These are phyloP conservation scores for Acrossocheilus wenchowensis DNA, from an alignment of 2,797 vertebrate genomes.

Conservation along the genomic window DNA sequence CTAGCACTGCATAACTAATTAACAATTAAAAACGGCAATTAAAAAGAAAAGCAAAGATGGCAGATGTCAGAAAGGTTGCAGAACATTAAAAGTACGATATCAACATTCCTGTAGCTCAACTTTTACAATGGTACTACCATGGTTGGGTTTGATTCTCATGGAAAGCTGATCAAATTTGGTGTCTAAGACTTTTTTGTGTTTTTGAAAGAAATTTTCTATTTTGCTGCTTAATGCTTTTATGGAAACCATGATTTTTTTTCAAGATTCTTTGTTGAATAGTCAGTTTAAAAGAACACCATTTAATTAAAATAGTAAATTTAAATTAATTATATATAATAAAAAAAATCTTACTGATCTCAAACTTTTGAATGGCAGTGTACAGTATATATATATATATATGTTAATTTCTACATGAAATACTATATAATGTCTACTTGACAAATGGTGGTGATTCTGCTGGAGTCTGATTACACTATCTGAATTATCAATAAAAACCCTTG, in stretches of 20 bases:
- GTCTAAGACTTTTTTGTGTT: neutral
- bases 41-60: neutral
- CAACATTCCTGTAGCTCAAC: neutral
- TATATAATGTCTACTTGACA: neutral
- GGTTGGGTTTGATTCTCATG: neutral
- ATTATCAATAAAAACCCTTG: conserved; percentile 5
- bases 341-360: neutral
- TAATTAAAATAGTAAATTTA: neutral
- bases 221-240: neutral
- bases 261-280: neutral
- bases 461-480: conserved; percentile 4
- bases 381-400: neutral
- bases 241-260: neutral
- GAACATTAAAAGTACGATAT: neutral
- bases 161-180: neutral
- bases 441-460: neutral
- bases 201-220: neutral
- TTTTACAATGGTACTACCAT: neutral
- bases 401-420: neutral
- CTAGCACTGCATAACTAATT: conserved; percentile 3
- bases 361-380: neutral
- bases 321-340: neutral
- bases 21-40: neutral
- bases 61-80: neutral
- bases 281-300: neutral